Conservation (phyloP, 2,888 invertebrate genomes). For the Dolichomitus sp. region DNA sequence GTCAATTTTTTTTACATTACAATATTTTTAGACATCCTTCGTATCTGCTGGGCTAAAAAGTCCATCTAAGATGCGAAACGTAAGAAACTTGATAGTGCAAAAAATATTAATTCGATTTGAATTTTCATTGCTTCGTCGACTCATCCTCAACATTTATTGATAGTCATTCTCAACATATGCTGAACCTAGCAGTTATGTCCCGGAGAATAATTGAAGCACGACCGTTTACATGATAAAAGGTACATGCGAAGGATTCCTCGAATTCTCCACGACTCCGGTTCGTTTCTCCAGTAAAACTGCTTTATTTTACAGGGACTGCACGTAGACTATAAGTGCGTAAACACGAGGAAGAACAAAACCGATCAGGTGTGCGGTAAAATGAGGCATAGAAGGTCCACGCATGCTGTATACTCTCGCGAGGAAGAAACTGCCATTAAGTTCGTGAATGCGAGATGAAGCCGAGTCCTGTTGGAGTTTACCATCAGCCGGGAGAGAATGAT, state of each 20-base stretch:
- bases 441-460: slow-evolving; percentile 59
- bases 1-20: no score
- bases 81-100: background rate
- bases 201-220: slow-evolving; percentile 47
- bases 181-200: background rate
- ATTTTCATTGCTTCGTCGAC: background rate
- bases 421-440: slow-evolving; percentile 75
- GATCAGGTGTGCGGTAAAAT: slow-evolving; percentile 67
- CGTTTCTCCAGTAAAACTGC: slow-evolving; percentile 54
- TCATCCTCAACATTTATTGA: background rate
- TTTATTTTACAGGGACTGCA: slow-evolving; percentile 27
- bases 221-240: slow-evolving; percentile 75
- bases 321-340: slow-evolving; percentile 29
- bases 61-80: background rate
- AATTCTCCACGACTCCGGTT: slow-evolving; percentile 67
- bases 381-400: slow-evolving; percentile 48
- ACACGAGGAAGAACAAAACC: slow-evolving; percentile 43
- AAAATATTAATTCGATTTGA: background rate
- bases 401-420: slow-evolving; percentile 51
- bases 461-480: slow-evolving; percentile 30
- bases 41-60: background rate
- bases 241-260: slow-evolving; percentile 73
- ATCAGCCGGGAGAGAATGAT: slow-evolving; percentile 32
- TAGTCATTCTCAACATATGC: background rate
- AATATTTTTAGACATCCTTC: no score